Evolutionary conservation across 1,140 invertebrate species (phyloP), one percentile per base, ranked within the genome.

Genomic region (Brachionus plicatilis): DNA sequence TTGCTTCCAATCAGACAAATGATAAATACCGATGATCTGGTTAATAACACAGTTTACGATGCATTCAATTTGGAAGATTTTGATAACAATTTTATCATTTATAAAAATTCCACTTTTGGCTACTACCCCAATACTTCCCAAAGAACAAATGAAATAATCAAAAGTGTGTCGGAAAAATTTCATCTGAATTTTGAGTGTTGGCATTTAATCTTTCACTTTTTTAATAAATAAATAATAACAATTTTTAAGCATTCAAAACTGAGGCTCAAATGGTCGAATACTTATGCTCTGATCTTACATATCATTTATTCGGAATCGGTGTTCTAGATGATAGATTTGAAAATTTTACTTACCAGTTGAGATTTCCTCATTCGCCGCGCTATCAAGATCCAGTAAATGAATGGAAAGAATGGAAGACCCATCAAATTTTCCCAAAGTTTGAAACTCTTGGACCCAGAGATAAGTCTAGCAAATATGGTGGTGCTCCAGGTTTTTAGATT

Each of bases 371-470:
- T 7, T 91, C 92, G 56, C 90, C 92, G 86, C 88, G 92, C 85
- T 90, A 89, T 65, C 87, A 43, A 65, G 53, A 88, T 7, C 88
- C 89, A 76, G 78, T 86, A 85, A 76, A 85, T 87, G 56, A 89
- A 88, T 86, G 45, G 56, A 90, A 90, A 11, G 91, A 91, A 79
- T 94, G 93, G 93, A 89, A 90, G 76, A 94, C 93, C 2, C 91
- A 93, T 86, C 88, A 92, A 12, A 87, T 92, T 37, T 94, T 92
- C 88, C 93, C 93, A 8, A 84, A 93, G 8, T 93, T 93, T 87
- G 92, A 93, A 86, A 87, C 89, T 27, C 90, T 93, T 24, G 93
- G 93, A 5, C 93, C 93, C 9, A 88, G 93, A 76, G 89, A 90
- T 29, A 90, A 80, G 91, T 66, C 86, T 90, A 29, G 88, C 90